These are phyloP conservation scores for Cygnus olor DNA, from an alignment of 2,797 vertebrate species.

Conservation along the genomic window DNA sequence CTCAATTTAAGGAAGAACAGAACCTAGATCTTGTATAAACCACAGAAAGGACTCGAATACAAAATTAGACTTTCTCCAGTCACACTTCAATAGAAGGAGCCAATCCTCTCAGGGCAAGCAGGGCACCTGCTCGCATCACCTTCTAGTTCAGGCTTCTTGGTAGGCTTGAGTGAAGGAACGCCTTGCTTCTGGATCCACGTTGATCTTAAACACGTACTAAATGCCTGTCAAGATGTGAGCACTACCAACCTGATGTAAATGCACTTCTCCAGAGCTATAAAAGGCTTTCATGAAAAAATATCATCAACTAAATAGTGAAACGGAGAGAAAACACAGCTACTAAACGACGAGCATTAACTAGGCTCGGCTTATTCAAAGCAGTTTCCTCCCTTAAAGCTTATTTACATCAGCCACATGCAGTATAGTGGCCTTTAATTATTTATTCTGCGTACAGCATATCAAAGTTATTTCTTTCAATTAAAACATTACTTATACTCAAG, in stretches of 20 bases:
- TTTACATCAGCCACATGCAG: neutral
- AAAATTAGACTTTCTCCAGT: neutral
- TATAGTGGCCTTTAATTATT: neutral
- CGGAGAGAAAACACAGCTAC: neutral
- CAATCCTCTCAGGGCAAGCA: neutral
- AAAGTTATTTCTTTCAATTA: slow-evolving; percentile 8
- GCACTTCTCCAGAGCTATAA: neutral
- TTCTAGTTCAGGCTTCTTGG: neutral
- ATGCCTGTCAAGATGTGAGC: neutral
- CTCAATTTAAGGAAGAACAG: neutral
- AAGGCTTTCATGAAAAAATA: neutral
- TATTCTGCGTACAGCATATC: neutral
- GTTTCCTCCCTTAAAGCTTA: neutral
- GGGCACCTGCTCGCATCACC: neutral
- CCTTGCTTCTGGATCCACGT: neutral
- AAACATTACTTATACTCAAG: neutral
- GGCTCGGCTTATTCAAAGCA: neutral
- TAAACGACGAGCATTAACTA: neutral
- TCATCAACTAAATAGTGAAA: neutral
- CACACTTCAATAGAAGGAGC: neutral
- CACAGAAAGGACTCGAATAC: neutral
- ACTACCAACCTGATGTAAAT: neutral
- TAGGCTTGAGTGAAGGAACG: neutral
- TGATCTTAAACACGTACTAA: neutral
- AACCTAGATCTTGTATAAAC: neutral